These are phyloP conservation scores for Dasyprocta punctata DNA, from an alignment of 2,113 vertebrate species.

Conservation along the genomic window DNA sequence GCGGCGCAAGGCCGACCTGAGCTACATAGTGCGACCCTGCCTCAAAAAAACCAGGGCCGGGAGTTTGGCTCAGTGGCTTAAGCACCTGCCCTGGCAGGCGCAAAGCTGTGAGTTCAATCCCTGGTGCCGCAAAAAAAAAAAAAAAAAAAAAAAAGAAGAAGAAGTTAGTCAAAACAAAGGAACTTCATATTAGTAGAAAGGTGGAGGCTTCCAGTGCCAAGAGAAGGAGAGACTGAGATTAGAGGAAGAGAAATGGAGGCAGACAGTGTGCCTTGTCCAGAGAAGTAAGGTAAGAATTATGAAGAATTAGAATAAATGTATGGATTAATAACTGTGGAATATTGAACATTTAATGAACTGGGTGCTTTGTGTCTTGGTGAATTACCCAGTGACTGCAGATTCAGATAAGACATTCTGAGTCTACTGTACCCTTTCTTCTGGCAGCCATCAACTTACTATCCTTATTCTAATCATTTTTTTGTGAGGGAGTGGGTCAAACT, in stretches of 20 bases:
- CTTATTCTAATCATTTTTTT: background rate
- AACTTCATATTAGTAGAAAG: background rate
- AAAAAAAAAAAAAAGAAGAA: too few species aligned
- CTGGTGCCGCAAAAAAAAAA: too few species aligned
- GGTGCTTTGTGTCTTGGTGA: background rate
- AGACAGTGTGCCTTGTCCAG: background rate
- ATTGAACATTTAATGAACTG: background rate
- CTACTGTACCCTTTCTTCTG: background rate
- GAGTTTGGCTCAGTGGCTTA: too few species aligned
- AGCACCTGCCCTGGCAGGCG: too few species aligned
- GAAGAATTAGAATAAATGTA: background rate
- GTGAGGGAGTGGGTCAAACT: background rate
- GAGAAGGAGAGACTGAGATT: background rate
- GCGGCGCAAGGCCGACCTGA: too few species aligned
- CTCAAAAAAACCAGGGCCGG: too few species aligned
- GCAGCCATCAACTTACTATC: background rate
- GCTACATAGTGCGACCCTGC: too few species aligned
- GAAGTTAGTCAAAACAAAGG: background rate
- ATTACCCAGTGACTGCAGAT: background rate
- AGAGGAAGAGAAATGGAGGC: background rate
- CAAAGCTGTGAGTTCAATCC: too few species aligned
- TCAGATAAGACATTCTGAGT: background rate
- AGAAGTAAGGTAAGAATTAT: background rate
- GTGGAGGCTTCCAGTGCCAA: too few species aligned
- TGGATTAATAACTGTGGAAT: background rate